Evolutionary conservation across 2,797 vertebrate species (phyloP).

Genomic region (Sciaenops ocellatus): DNA sequence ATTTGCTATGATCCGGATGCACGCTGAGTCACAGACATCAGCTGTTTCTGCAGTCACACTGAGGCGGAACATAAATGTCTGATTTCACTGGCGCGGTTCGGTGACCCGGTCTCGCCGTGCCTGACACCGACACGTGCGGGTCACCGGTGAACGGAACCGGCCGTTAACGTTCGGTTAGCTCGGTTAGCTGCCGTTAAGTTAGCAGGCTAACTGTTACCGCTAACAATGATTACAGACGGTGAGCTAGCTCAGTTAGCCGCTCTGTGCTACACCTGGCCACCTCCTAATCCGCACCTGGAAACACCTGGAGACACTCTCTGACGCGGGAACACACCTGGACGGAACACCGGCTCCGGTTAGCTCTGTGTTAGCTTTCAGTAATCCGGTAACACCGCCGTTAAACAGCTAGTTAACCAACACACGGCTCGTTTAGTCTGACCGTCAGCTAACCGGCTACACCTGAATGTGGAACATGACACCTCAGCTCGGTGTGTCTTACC

Average conservation of each 20-base stretch:
- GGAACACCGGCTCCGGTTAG: slow-evolving; percentile 6
- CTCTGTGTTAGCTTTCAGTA: slow-evolving; percentile 27
- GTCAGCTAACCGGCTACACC: background rate
- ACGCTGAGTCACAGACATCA: too few species aligned
- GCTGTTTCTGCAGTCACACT: too few species aligned
- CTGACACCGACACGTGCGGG: too few species aligned
- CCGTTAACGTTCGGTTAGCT: background rate
- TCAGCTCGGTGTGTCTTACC: too few species aligned
- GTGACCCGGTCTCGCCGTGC: rapidly evolving
- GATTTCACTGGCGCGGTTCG: background rate
- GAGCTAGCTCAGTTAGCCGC: background rate
- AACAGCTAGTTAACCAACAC: background rate
- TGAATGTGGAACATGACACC: background rate
- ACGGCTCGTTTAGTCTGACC: background rate
- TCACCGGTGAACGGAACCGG: background rate
- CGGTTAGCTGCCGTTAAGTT: background rate
- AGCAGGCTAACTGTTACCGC: background rate
- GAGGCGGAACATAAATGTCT: background rate
- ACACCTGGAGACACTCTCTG: too few species aligned
- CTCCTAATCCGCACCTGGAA: too few species aligned
- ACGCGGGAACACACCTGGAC: too few species aligned
- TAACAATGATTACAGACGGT: background rate
- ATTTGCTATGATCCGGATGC: too few species aligned
- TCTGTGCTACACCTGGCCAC: too few species aligned
- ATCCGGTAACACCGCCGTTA: slow-evolving; percentile 30